Percentiles rank a stretch among this genome's conserved stretches.
Conservation (phyloP, 2,797 vertebrate species). For the Takifugu ocellatus region DNA sequence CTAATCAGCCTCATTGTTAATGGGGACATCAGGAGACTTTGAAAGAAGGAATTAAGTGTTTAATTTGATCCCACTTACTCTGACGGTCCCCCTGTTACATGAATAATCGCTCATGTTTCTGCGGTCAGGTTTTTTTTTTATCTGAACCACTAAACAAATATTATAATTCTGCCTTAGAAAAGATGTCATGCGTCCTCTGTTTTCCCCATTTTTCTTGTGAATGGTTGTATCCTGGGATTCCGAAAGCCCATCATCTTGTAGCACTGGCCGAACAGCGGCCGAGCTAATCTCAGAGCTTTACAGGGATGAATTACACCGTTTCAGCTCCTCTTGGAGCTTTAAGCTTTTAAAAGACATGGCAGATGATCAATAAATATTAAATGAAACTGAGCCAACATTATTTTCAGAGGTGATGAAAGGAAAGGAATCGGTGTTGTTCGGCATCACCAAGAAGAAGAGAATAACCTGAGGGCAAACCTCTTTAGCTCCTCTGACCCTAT, state of each 20-base stretch:
- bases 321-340: slow-evolving; percentile 41
- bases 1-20: no score
- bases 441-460: slow-evolving; percentile 36
- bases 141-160: no score
- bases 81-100: no score
- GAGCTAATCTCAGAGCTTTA: slow-evolving; percentile 43
- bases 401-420: slow-evolving; percentile 33
- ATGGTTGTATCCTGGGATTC: slow-evolving; percentile 33
- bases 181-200: slow-evolving; percentile 10
- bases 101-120: no score
- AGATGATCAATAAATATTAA: slow-evolving; percentile 56
- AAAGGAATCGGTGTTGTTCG: slow-evolving; percentile 28
- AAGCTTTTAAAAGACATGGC: slow-evolving; percentile 49
- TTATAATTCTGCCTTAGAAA: slow-evolving; percentile 6
- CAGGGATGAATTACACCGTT: slow-evolving; percentile 45
- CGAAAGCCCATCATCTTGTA: slow-evolving; percentile 38
- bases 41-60: no score
- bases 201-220: slow-evolving; percentile 19
- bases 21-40: no score
- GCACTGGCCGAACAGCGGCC: slow-evolving; percentile 29
- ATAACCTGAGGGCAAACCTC: slow-evolving; percentile 46
- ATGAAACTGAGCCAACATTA: slow-evolving; percentile 40
- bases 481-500: slow-evolving; percentile 47
- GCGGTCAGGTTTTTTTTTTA: no score
- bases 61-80: no score